phyloP scores from a whole-genome alignment of 1,140 invertebrate genomes.

The Drosophila sucinea region DNA sequence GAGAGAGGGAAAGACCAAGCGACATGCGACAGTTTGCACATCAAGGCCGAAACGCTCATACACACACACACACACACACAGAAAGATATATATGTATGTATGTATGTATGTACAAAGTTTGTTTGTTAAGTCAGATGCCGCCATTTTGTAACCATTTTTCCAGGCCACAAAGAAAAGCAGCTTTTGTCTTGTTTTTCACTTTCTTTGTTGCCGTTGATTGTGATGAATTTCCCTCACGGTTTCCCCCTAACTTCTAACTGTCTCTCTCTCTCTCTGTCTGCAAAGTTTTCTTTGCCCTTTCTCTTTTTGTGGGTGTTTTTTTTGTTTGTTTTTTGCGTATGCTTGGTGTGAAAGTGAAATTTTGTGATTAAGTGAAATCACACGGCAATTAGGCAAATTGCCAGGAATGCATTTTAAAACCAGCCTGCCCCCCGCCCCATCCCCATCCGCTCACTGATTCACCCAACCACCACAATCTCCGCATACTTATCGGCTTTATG shows the following conservation, averaged over 20 bases:
- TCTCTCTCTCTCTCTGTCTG: slow-evolving; percentile 47
- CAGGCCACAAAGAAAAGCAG: slow-evolving; percentile 64
- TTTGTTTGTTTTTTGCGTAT: neutral
- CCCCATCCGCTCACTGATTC: neutral
- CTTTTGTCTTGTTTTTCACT: slow-evolving; percentile 34
- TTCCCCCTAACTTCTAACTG: slow-evolving; percentile 7
- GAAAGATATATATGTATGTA: neutral
- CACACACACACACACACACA: neutral
- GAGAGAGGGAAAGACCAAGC: slow-evolving; percentile 23
- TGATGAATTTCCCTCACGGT: slow-evolving; percentile 66
- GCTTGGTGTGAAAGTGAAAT: neutral
- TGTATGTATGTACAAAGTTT: neutral
- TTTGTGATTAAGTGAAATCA: slow-evolving; percentile 31
- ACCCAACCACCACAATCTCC: neutral
- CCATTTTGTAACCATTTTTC: slow-evolving; percentile 75
- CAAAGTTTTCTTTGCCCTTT: slow-evolving; percentile 46
- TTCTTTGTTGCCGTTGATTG: slow-evolving; percentile 46
- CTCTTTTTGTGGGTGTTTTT: neutral
- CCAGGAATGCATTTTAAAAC: slow-evolving; percentile 52
- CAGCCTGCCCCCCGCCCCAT: neutral
- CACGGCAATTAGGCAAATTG: slow-evolving; percentile 73
- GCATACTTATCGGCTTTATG: slow-evolving; percentile 56
- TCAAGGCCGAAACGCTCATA: slow-evolving; percentile 51
- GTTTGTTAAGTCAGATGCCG: slow-evolving; percentile 68
- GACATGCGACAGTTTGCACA: slow-evolving; percentile 68